phyloP scores from a whole-genome alignment of 2,888 invertebrate genomes.

The Gisinianus flammeolus region DNA sequence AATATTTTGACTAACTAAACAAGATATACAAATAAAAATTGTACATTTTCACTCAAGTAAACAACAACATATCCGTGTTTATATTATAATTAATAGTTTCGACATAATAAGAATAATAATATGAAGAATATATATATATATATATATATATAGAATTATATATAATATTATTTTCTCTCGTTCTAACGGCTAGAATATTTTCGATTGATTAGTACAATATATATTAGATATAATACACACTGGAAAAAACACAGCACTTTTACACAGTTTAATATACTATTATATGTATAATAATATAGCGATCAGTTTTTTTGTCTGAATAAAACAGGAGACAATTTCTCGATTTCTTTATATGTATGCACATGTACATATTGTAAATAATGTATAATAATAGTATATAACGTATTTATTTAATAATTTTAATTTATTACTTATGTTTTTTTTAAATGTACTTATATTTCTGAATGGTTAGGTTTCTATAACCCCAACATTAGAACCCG shows the following conservation, averaged over 20 bases:
- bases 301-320: neutral
- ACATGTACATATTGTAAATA: neutral
- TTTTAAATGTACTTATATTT: slow-evolving; percentile 8
- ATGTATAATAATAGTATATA: neutral
- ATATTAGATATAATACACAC: neutral
- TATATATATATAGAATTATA: neutral
- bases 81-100: neutral
- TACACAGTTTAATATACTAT: neutral
- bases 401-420: neutral
- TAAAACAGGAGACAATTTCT: neutral
- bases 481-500: slow-evolving; percentile 62
- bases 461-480: slow-evolving; percentile 10
- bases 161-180: neutral
- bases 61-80: too few species aligned
- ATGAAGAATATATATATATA: neutral
- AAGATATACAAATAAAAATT: too few species aligned
- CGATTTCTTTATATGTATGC: neutral
- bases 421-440: slow-evolving; percentile 6
- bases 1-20: too few species aligned
- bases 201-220: neutral
- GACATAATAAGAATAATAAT: neutral
- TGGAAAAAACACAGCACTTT: neutral
- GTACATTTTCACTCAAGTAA: too few species aligned
- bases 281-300: neutral
- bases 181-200: neutral